phyloP scores from a whole-genome alignment of 2,113 vertebrate species.

The Trogon melanurus region DNA sequence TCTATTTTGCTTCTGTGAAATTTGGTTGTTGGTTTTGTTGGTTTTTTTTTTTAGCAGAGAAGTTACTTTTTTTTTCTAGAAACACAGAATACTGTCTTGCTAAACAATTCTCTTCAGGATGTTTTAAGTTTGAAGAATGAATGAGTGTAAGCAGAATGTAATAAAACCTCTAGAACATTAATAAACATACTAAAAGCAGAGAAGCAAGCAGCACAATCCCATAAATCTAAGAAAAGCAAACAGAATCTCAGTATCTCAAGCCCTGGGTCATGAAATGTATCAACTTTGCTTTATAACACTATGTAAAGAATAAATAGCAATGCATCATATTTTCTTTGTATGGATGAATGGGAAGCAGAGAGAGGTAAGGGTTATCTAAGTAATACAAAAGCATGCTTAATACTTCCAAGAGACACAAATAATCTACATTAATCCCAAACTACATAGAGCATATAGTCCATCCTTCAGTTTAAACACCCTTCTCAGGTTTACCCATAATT shows the following conservation, averaged over 20 bases:
- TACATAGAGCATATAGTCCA: neutral
- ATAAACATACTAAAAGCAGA: neutral
- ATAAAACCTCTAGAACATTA: conserved; percentile 13
- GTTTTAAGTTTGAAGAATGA: neutral
- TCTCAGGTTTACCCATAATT: neutral
- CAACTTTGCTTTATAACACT: neutral
- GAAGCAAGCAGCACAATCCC: neutral
- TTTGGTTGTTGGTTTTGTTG: neutral
- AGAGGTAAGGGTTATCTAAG: neutral
- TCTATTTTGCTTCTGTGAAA: neutral
- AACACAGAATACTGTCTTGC: neutral
- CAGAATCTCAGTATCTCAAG: neutral
- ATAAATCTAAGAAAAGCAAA: conserved; percentile 29
- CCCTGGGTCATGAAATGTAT: neutral
- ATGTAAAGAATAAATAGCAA: neutral
- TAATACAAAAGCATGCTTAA: neutral
- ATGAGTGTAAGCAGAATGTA: neutral
- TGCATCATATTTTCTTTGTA: neutral
- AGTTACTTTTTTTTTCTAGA: neutral
- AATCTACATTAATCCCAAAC: neutral
- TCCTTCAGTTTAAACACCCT: neutral
- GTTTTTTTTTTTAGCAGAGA: neutral
- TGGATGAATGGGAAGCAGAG: neutral
- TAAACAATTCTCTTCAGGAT: neutral
- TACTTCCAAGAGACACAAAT: neutral